phyloP scores from a whole-genome alignment of 2,113 vertebrate species.

The Corvus moneduloides region DNA sequence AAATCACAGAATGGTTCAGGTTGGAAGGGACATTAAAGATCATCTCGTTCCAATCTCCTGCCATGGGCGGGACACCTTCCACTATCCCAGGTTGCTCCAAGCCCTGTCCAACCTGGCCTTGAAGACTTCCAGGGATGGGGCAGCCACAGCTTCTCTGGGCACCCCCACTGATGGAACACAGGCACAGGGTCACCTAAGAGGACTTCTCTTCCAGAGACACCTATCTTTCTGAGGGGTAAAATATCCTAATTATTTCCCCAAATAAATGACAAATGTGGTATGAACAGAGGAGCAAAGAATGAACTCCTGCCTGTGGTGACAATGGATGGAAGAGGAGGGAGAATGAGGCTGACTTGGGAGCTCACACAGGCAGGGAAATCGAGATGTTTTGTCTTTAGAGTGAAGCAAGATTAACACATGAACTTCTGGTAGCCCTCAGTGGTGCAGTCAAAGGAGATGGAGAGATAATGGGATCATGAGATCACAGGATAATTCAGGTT shows the following conservation, averaged over 20 bases:
- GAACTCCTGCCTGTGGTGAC: not conserved
- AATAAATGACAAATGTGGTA: not conserved
- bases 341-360: not conserved
- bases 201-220: not conserved
- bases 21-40: not conserved
- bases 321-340: not conserved
- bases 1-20: not conserved
- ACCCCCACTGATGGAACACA: not conserved
- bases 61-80: not conserved
- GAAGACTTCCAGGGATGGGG: not conserved
- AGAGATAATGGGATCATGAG: not conserved
- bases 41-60: rapidly evolving
- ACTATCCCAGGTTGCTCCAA: not conserved
- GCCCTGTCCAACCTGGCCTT: rapidly evolving
- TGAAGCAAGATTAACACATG: not conserved
- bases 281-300: not conserved
- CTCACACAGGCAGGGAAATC: not conserved
- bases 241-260: not conserved
- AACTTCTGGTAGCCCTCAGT: constrained; percentile 6
- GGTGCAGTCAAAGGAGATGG: not conserved
- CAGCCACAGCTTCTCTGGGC: not conserved
- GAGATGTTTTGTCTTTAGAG: not conserved
- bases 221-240: not conserved
- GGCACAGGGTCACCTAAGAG: not conserved
- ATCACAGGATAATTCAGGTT: not conserved